phyloP scores from a whole-genome alignment of 2,888 invertebrate species.

The Acheta domesticus region DNA sequence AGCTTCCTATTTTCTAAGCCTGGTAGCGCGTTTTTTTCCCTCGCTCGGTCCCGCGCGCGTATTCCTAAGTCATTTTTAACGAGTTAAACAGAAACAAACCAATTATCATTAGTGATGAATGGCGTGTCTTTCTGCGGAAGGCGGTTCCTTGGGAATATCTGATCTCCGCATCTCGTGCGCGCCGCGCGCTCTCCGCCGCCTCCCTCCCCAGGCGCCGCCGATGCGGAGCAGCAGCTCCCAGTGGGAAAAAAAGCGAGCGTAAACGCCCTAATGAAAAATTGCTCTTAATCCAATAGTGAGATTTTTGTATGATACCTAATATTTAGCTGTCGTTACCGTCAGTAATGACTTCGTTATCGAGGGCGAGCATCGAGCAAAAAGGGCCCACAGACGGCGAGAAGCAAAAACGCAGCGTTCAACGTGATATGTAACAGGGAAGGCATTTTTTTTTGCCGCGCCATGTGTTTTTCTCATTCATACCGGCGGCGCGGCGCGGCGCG shows the following conservation, averaged over 20 bases:
- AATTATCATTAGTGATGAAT: constrained; percentile 5
- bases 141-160: background rate
- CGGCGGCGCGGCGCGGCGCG: background rate
- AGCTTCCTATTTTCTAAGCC: background rate
- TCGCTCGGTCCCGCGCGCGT: background rate
- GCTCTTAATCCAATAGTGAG: background rate
- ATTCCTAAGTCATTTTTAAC: background rate
- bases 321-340: background rate
- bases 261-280: background rate
- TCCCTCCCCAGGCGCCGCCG: background rate
- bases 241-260: background rate
- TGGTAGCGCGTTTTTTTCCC: background rate
- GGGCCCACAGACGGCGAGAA: background rate
- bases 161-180: background rate
- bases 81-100: constrained; percentile 11
- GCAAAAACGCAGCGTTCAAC: background rate
- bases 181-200: background rate
- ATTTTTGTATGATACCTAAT: background rate
- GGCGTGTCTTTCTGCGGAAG: background rate
- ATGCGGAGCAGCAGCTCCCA: background rate
- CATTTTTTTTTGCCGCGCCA: constrained; percentile 12
- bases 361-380: background rate
- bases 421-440: constrained; percentile 7
- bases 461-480: constrained; percentile 18
- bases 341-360: background rate